Percentiles rank a stretch among this genome's conserved stretches.
Conservation (phyloP, 2,797 vertebrate genomes). For the Pyrocephalus nanus region DNA sequence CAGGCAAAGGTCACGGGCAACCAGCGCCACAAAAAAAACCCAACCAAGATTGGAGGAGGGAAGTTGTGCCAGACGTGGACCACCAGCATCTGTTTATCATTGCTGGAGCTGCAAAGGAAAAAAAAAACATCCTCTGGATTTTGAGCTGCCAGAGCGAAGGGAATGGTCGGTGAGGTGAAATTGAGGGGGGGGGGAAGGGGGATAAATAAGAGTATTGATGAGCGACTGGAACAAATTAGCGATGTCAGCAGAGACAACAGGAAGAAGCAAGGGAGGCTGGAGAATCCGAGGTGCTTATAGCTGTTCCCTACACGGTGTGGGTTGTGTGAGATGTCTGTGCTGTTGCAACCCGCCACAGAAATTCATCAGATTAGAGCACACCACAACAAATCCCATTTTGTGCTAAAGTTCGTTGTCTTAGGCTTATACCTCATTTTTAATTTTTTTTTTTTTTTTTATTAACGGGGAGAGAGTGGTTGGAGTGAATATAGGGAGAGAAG, state of each 20-base stretch:
- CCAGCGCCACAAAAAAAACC: neutral
- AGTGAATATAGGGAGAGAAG: neutral
- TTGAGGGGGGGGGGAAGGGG: neutral
- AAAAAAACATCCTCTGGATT: neutral
- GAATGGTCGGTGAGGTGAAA: neutral
- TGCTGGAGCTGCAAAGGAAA: neutral
- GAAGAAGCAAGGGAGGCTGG: neutral
- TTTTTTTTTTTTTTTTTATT: neutral
- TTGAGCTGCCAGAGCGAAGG: neutral
- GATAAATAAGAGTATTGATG: neutral
- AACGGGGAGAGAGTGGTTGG: neutral
- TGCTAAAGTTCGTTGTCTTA: neutral
- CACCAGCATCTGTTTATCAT: constrained; percentile 62
- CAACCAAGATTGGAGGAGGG: neutral
- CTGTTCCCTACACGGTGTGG: neutral
- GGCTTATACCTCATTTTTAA: neutral
- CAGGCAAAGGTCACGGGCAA: neutral
- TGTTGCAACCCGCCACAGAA: neutral
- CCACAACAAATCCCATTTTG: neutral
- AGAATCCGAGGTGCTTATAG: neutral
- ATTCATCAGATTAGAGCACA: neutral
- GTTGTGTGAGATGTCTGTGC: neutral
- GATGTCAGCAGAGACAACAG: neutral
- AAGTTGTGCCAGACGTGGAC: neutral
- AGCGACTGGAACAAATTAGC: constrained; percentile 33